A percentile compares a stretch with the other conserved stretches of the same genome.
Evolutionary conservation across 2,888 invertebrate genomes (phyloP).

Genomic region (Mesorhabditis belari): DNA sequence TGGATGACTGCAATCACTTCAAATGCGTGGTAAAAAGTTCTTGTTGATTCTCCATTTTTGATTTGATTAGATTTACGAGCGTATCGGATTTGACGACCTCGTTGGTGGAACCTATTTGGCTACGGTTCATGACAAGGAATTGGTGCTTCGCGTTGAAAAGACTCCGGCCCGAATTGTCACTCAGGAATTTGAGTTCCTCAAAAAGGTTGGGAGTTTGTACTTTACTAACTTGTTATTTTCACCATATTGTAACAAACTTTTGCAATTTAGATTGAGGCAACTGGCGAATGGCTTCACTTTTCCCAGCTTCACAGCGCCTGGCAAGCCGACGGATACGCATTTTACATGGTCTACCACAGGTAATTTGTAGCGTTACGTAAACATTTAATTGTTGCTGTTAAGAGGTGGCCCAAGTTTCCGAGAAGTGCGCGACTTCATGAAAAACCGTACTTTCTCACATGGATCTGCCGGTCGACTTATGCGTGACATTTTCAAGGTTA

Average conservation of each 20-base stretch:
- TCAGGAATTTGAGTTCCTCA: slow-evolving; percentile 28
- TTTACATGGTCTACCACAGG: slow-evolving; percentile 12
- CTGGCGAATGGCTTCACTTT: slow-evolving; percentile 27
- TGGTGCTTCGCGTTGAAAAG: slow-evolving; percentile 30
- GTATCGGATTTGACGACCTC: slow-evolving; percentile 38
- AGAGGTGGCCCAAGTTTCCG: slow-evolving; percentile 34
- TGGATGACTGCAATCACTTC: not conserved
- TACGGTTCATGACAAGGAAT: slow-evolving; percentile 25
- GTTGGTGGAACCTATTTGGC: slow-evolving; percentile 37
- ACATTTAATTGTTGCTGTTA: too few relatives aligned
- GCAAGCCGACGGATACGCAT: slow-evolving; percentile 17
- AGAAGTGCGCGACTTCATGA: slow-evolving; percentile 24
- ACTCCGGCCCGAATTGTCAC: slow-evolving; percentile 14
- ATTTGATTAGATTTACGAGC: slow-evolving; percentile 27
- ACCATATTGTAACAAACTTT: not conserved
- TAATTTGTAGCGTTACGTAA: too few relatives aligned
- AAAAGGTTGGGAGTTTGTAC: slow-evolving; percentile 15
- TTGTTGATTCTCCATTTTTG: not conserved
- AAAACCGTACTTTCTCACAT: slow-evolving; percentile 15
- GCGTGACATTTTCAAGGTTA: slow-evolving; percentile 26
- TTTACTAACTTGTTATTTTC: not conserved
- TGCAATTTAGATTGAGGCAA: slow-evolving; percentile 11
- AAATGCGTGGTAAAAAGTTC: not conserved
- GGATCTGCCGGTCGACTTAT: slow-evolving; percentile 35
- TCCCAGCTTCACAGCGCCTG: slow-evolving; percentile 30